phyloP scores from a whole-genome alignment of 2,113 vertebrate genomes.

The Amblyopsis rosae region DNA sequence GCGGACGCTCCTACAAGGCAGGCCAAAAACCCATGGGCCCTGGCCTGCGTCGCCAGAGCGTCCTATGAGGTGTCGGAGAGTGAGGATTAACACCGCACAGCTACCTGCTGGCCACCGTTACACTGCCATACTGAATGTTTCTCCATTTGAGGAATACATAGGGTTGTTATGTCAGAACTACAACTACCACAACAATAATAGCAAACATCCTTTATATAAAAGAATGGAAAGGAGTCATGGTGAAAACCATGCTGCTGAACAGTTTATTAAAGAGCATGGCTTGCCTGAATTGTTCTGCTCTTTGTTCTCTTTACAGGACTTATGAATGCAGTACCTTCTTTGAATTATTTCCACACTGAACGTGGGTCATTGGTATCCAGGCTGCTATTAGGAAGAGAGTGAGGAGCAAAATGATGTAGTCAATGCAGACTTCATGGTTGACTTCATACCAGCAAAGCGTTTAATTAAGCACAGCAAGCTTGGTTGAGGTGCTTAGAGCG shows the following conservation, averaged over 20 bases:
- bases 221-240: background rate
- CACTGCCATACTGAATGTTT: slow-evolving; percentile 19
- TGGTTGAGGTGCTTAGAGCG: slow-evolving; percentile 29
- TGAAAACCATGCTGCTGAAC: no score
- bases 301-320: slow-evolving; percentile 1
- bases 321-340: background rate
- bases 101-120: no score
- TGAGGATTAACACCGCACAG: no score
- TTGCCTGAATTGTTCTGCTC: no score
- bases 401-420: slow-evolving; percentile 56
- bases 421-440: slow-evolving; percentile 50
- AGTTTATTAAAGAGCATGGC: no score
- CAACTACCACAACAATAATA: no score
- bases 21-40: no score
- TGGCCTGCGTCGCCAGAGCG: no score
- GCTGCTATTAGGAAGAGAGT: slow-evolving; percentile 48
- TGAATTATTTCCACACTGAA: background rate
- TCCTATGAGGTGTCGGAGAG: no score
- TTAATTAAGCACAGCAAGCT: slow-evolving; percentile 45
- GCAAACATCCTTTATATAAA: no score
- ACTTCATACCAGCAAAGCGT: slow-evolving; percentile 54
- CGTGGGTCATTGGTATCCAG: slow-evolving; percentile 19
- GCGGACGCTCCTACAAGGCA: no score
- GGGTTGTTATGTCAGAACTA: slow-evolving; percentile 29
- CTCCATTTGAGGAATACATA: slow-evolving; percentile 46